phyloP scores from a whole-genome alignment of 2,113 vertebrate genomes.

The Gavia stellata region DNA sequence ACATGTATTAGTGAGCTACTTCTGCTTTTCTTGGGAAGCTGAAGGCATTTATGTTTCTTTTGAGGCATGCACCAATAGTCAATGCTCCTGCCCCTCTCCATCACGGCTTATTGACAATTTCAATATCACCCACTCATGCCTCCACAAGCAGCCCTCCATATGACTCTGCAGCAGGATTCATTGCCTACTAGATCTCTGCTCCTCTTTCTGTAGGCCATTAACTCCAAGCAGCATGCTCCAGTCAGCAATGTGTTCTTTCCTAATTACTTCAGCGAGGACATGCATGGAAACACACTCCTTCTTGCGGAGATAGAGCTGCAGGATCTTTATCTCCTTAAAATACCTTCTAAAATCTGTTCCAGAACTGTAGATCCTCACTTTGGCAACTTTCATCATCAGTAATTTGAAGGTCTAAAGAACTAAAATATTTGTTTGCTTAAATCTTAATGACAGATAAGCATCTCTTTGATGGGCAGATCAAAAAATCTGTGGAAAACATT shows the following conservation, averaged over 20 bases:
- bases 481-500: neutral
- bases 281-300: neutral
- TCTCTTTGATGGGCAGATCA: neutral
- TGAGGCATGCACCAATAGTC: neutral
- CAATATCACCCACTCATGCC: neutral
- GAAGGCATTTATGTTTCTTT: neutral
- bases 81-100: neutral
- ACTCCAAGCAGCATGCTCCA: neutral
- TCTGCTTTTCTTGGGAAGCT: neutral
- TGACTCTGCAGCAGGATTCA: neutral
- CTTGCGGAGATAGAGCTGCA: neutral
- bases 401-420: neutral
- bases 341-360: neutral
- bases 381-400: neutral
- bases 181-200: neutral
- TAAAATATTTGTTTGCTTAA: neutral
- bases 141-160: neutral
- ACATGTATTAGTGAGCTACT: neutral
- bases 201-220: neutral
- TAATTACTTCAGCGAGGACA: neutral
- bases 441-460: neutral
- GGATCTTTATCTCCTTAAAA: neutral
- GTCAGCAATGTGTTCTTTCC: neutral
- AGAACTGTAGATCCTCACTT: neutral
- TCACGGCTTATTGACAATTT: neutral